Evolutionary conservation across 2,113 vertebrate genomes (phyloP).

Genomic region (Nerophis lumbriciformis): DNA sequence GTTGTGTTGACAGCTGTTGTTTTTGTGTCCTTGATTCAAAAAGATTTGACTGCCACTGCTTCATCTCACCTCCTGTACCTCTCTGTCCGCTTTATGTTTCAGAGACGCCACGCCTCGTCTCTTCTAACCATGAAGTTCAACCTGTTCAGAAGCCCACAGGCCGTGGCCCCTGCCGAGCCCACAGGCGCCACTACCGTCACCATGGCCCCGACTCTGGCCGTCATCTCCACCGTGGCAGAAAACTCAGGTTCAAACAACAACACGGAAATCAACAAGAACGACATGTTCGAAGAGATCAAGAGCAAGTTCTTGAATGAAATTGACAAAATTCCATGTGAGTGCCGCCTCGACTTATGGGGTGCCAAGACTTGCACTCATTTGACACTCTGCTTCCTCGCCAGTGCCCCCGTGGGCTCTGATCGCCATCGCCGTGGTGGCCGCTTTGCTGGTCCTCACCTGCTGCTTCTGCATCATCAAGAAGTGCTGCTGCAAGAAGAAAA

Average conservation of each 20-base stretch:
- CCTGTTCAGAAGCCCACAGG: slow-evolving; percentile 79
- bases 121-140: slow-evolving; percentile 81
- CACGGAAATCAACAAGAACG: slow-evolving; percentile 75
- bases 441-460: slow-evolving; percentile 89
- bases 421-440: slow-evolving; percentile 87
- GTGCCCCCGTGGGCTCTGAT: slow-evolving; percentile 95
- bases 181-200: slow-evolving; percentile 60
- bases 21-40: too few relatives aligned
- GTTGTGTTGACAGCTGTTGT: too few relatives aligned
- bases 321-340: slow-evolving; percentile 90
- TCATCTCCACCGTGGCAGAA: slow-evolving; percentile 66
- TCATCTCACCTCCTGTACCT: neutral
- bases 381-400: slow-evolving; percentile 45
- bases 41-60: neutral
- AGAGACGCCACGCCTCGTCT: slow-evolving; percentile 53
- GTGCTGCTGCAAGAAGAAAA: slow-evolving; percentile 99
- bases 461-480: slow-evolving; percentile 99
- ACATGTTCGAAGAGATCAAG: slow-evolving; percentile 84
- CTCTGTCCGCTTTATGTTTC: slow-evolving; percentile 16
- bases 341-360: too few relatives aligned
- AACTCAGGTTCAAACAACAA: slow-evolving; percentile 77
- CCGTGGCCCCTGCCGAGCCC: slow-evolving; percentile 61
- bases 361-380: neutral
- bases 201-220: slow-evolving; percentile 51
- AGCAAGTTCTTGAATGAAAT: slow-evolving; percentile 93